Base-by-base conservation (phyloP, 2,797 vertebrate genomes). In the Rhynchonycteris naso region DNA sequence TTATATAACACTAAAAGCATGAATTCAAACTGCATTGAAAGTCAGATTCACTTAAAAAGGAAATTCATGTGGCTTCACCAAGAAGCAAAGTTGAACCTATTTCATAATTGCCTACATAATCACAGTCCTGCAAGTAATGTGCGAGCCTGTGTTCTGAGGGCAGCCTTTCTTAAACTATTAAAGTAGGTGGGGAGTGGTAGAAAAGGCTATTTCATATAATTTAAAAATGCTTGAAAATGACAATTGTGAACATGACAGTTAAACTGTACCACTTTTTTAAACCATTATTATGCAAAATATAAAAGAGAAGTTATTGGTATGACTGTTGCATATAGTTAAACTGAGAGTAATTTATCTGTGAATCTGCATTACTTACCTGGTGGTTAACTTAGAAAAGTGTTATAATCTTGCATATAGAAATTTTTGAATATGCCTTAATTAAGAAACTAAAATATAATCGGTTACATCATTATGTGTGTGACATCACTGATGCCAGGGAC, bases 391-490 rank as follows among this genome's bases (percentile, higher is more conserved):
- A 95, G 93, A 96, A 97, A 97, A 97, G 92, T 54, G 91, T 79
- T 92, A 92, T 97, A 95, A 98, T 96, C 96, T 97, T 97, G 97
- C 95, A 95, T 95, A 91, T 97, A 96, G 97, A 98, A 97, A 97
- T 97, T 97, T 98, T 97, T 98, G 97, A 98, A 98, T 98, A 98
- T 98, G 98, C 98, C 98, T 99, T 99, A 99, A 98, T 98, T 98
- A 98, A 97, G 96, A 98, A 98, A 95, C 88, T 24, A 93, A 97
- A 96, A 95, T 95, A 89, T 90, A 97, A 94, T 97, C 90, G 88
- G 91, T 97, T 95, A 87, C 92, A 85, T 97, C 96, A 94, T 97
- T 90, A 92, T 97, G 95, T 92, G 75, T 98, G 43, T 98, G 66
- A 96, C 96, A 96, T 97, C 93, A 50, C 85, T 78, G 43, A 89